Evolutionary conservation across 1,140 invertebrate genomes (phyloP).

Genomic region (Heliothis subflexa): DNA sequence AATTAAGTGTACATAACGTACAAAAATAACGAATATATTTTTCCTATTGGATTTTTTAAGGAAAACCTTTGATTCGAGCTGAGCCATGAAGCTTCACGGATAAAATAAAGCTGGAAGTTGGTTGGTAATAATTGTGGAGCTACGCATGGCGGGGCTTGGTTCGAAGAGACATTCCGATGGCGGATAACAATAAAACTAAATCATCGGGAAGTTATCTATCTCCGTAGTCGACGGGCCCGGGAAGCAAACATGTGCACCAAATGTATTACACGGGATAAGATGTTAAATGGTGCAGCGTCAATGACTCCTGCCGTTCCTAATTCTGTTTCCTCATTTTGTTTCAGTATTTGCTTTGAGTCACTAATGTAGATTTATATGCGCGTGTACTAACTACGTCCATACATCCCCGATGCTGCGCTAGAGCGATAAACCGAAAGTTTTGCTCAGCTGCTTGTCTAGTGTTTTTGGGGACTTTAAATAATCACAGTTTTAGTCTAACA

Average conservation of each 20-base stretch:
- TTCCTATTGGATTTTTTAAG: slow-evolving; percentile 33
- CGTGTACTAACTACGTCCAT: not conserved
- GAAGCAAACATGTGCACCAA: slow-evolving; percentile 76
- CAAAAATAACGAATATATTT: slow-evolving; percentile 31
- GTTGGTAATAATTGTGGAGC: slow-evolving; percentile 48
- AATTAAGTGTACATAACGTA: slow-evolving; percentile 2
- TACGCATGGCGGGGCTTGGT: slow-evolving; percentile 54
- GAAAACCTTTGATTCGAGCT: slow-evolving; percentile 31
- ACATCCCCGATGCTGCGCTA: not conserved
- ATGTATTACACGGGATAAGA: slow-evolving; percentile 78
- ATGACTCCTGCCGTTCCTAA: slow-evolving; percentile 66
- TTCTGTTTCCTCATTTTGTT: slow-evolving; percentile 55
- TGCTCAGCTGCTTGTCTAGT: too few relatives aligned
- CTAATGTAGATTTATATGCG: slow-evolving; percentile 15
- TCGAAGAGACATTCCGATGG: slow-evolving; percentile 71
- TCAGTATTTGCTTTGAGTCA: slow-evolving; percentile 38
- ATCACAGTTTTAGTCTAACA: too few relatives aligned
- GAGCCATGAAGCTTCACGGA: slow-evolving; percentile 32
- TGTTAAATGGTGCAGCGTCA: slow-evolving; percentile 74
- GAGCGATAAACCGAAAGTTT: too few relatives aligned
- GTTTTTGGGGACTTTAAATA: too few relatives aligned
- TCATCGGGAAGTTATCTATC: slow-evolving; percentile 84
- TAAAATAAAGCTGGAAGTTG: slow-evolving; percentile 43
- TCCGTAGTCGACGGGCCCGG: slow-evolving; percentile 68
- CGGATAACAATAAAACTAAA: slow-evolving; percentile 85